Evolutionary conservation across 1,140 invertebrate species (phyloP).

Genomic region (Capitella teleta): DNA sequence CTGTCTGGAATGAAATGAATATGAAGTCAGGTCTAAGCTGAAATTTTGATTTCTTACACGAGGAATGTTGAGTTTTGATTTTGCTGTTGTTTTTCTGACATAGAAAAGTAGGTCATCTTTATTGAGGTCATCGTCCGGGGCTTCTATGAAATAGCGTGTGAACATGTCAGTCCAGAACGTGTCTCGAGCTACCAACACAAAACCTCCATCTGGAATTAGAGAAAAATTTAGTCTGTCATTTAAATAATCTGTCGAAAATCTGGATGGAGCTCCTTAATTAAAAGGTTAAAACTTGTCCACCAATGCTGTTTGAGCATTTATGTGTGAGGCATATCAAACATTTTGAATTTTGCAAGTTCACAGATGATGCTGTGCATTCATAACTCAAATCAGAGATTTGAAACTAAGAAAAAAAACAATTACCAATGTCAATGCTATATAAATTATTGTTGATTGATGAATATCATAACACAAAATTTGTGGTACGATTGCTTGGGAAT

Average conservation of each 20-base stretch:
- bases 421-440: too few species aligned
- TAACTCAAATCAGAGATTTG: not conserved
- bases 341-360: not conserved
- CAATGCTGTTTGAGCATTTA: not conserved
- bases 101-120: constrained; percentile 93
- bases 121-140: constrained; percentile 62
- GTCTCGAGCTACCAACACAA: constrained; percentile 18
- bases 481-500: too few species aligned
- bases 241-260: not conserved
- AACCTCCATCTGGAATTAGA: constrained; percentile 20
- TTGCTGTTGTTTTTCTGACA: constrained; percentile 80
- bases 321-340: not conserved
- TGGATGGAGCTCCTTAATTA: not conserved
- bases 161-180: constrained; percentile 95
- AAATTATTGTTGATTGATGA: too few species aligned
- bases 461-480: too few species aligned
- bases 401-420: not conserved
- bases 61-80: constrained; percentile 68
- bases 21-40: constrained; percentile 1
- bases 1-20: constrained; percentile 53
- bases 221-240: not conserved
- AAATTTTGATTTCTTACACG: constrained; percentile 47
- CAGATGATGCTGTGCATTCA: not conserved
- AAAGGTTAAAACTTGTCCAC: not conserved
- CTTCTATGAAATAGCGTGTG: constrained; percentile 84